Evolutionary conservation across 2,113 vertebrate species (phyloP).

Genomic region (Mirounga angustirostris): DNA sequence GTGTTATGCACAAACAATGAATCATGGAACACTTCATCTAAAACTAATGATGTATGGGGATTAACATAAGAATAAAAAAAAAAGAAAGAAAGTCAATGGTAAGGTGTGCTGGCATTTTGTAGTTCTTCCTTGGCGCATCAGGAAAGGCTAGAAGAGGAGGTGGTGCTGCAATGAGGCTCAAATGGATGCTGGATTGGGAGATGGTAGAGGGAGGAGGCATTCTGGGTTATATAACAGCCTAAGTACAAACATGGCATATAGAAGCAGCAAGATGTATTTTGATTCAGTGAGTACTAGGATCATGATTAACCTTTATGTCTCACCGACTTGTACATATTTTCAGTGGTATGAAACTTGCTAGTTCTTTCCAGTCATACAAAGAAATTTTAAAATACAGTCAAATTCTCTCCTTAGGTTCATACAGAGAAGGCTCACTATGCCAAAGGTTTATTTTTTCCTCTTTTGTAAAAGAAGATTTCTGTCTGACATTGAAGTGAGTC

Average conservation of each 20-base stretch:
- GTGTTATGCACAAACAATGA: too few species aligned
- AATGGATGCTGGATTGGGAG: too few species aligned
- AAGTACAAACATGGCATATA: neutral
- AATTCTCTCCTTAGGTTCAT: neutral
- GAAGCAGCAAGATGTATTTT: neutral
- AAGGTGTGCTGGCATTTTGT: neutral
- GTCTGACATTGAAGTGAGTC: slow-evolving; percentile 5
- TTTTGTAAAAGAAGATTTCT: slow-evolving; percentile 9
- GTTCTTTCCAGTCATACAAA: neutral
- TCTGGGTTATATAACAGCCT: rapidly evolving
- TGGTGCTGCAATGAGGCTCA: too few species aligned
- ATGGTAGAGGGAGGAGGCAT: rapidly evolving
- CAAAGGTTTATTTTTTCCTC: neutral
- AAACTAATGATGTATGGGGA: too few species aligned
- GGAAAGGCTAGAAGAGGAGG: neutral
- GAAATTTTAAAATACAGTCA: slow-evolving; percentile 43
- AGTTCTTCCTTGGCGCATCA: neutral
- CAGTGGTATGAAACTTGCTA: neutral
- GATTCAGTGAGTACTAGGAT: neutral
- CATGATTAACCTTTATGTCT: neutral
- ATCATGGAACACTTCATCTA: too few species aligned
- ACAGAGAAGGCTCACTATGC: neutral
- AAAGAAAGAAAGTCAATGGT: neutral
- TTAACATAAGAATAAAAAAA: too few species aligned
- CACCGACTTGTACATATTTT: neutral